phyloP scores from a whole-genome alignment of 2,113 vertebrate species.

The Cisticola juncidis region DNA sequence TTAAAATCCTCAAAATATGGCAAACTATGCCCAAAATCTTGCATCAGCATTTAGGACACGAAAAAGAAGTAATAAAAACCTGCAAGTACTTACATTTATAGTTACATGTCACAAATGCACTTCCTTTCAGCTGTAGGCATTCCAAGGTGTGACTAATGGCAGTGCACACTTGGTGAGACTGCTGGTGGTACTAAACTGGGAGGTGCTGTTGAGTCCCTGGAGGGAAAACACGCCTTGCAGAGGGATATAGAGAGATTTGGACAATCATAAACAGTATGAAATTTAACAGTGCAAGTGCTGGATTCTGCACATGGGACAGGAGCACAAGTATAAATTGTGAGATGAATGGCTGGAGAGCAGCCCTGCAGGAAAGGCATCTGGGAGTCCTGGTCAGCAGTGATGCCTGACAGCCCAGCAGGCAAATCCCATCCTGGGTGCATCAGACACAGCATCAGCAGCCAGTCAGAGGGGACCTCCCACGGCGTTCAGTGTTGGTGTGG shows the following conservation, averaged over 20 bases:
- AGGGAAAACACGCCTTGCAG: background rate
- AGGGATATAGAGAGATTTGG: background rate
- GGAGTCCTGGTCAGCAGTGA: fast-evolving
- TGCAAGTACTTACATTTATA: background rate
- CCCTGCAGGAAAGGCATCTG: background rate
- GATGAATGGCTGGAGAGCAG: background rate
- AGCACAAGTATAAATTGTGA: fast-evolving
- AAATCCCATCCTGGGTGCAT: background rate
- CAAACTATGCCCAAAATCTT: background rate
- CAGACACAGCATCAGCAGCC: background rate
- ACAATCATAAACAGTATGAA: background rate
- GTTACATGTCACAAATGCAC: background rate
- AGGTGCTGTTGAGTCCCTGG: background rate
- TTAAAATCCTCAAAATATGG: background rate
- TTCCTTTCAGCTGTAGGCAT: background rate
- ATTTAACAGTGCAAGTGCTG: background rate
- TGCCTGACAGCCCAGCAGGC: background rate
- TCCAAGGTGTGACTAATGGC: background rate
- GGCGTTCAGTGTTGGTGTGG: fast-evolving
- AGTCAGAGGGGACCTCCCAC: background rate
- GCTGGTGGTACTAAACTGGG: background rate
- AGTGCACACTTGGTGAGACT: background rate
- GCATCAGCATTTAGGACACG: background rate
- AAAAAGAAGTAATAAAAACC: background rate
- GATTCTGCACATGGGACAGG: fast-evolving